Evolutionary conservation across 2,797 vertebrate genomes (phyloP).

Genomic region (Vipera latastei): DNA sequence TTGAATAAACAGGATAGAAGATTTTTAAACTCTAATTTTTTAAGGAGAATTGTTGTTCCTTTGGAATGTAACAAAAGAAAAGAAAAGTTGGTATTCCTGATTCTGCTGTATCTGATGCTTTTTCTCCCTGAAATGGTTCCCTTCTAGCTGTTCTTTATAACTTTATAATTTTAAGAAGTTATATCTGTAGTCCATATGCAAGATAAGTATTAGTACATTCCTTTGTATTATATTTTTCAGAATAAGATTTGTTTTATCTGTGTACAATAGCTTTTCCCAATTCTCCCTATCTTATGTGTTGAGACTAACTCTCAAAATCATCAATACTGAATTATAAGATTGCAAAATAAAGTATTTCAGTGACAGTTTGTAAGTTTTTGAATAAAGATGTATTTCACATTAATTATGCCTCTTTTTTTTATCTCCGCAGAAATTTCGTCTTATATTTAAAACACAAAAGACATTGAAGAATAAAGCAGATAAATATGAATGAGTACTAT

Average conservation of each 20-base stretch:
- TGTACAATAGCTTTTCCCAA: neutral
- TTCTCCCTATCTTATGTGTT: neutral
- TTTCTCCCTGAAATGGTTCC: neutral
- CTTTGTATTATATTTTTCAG: neutral
- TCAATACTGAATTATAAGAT: neutral
- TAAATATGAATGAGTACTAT: neutral
- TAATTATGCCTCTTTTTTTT: neutral
- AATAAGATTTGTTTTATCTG: neutral
- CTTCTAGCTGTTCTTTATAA: neutral
- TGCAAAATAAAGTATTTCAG: neutral
- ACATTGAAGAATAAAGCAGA: slow-evolving; percentile 11
- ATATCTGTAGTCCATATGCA: neutral
- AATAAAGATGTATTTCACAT: neutral
- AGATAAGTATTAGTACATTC: neutral
- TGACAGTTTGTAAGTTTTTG: neutral
- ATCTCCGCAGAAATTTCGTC: slow-evolving; percentile 48
- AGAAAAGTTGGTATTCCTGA: neutral
- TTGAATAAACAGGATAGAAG: neutral
- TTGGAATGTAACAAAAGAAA: neutral
- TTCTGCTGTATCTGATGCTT: neutral
- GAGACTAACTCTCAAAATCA: neutral
- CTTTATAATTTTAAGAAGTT: neutral
- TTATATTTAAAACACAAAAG: slow-evolving; percentile 52
- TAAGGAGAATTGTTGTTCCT: neutral
- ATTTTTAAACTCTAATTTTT: neutral